Conservation (phyloP, 2,797 vertebrate genomes). For the Salmo trutta region DNA sequence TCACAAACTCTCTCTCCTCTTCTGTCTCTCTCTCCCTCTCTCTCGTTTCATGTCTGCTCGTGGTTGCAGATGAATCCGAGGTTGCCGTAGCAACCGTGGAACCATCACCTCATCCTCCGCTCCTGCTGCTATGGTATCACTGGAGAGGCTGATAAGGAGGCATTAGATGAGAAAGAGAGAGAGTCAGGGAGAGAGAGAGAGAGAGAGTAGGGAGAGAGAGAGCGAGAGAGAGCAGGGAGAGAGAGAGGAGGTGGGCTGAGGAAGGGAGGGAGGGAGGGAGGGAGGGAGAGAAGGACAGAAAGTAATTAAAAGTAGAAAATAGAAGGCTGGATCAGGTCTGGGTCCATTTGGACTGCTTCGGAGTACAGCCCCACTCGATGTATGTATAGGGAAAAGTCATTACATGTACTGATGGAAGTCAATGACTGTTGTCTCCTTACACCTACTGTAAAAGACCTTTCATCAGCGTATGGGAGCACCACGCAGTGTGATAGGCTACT, state of each 20-base stretch:
- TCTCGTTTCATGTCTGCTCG: slow-evolving; percentile 13
- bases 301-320: background rate
- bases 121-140: slow-evolving; percentile 32
- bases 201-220: slow-evolving; percentile 3
- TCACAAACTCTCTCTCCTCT: background rate
- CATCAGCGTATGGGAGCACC: no score
- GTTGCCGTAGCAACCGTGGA: slow-evolving; percentile 48
- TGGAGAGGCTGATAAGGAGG: slow-evolving; percentile 40
- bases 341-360: background rate
- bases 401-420: background rate
- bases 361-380: background rate
- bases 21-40: slow-evolving; percentile 9
- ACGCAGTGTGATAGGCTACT: no score
- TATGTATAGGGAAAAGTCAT: background rate
- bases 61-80: slow-evolving; percentile 21
- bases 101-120: slow-evolving; percentile 23
- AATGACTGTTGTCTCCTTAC: background rate
- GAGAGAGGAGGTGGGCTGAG: background rate
- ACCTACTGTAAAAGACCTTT: background rate
- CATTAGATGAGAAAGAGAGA: background rate
- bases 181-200: background rate
- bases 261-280: slow-evolving; percentile 8
- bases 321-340: background rate
- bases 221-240: background rate
- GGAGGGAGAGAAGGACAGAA: no score